phyloP scores from a whole-genome alignment of 2,797 vertebrate species.

The Decapterus maruadsi region DNA sequence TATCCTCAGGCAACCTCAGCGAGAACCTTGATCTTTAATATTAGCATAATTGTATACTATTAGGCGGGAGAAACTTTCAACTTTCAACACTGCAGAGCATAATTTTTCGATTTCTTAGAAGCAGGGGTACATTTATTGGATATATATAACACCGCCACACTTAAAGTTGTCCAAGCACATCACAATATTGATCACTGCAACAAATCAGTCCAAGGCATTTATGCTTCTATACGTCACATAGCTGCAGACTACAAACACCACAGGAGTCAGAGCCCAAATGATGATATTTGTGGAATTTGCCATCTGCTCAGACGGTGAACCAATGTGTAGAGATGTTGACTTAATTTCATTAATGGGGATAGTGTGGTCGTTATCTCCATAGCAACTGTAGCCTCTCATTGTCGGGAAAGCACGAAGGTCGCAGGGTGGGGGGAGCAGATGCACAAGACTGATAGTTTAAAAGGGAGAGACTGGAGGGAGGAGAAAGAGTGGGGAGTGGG shows the following conservation, averaged over 20 bases:
- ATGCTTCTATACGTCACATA: not conserved
- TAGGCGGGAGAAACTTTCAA: too few relatives aligned
- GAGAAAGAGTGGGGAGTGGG: not conserved
- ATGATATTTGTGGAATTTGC: conserved; percentile 65
- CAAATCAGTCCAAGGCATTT: conserved; percentile 1
- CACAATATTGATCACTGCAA: not conserved
- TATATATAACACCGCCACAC: not conserved
- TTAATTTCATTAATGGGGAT: conserved; percentile 69
- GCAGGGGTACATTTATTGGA: not conserved
- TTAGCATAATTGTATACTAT: not conserved
- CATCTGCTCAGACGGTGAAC: conserved; percentile 66
- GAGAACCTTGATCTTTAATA: not conserved
- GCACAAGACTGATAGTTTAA: conserved; percentile 48
- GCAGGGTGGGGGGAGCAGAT: conserved; percentile 56
- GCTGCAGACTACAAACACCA: conserved; percentile 17
- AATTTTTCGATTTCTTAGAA: not conserved
- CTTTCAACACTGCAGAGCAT: not conserved
- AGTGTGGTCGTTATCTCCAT: conserved; percentile 70
- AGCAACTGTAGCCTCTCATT: conserved; percentile 66
- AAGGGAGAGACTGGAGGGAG: conserved; percentile 8
- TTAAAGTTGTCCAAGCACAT: not conserved
- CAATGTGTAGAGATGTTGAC: conserved; percentile 54
- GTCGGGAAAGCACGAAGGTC: conserved; percentile 45
- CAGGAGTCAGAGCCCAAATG: conserved; percentile 29
- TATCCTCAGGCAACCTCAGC: not conserved